A percentile compares a stretch with the other conserved stretches of the same genome.
Conservation (phyloP, 1,140 invertebrate genomes). For the Acromyrmex heyeri region DNA sequence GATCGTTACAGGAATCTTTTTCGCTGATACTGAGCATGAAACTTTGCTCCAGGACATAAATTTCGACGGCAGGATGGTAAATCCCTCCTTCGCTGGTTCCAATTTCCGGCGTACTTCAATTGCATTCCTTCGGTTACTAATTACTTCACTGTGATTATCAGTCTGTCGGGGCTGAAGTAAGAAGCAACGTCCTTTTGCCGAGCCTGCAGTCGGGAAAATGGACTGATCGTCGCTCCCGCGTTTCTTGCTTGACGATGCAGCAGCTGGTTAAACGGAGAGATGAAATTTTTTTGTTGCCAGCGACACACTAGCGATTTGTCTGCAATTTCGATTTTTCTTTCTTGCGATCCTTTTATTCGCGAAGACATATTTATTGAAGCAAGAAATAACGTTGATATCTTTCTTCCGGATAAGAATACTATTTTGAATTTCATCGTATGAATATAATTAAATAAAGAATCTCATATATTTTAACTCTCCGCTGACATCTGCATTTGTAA, state of each 20-base stretch:
- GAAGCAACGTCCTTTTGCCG: conserved; percentile 48
- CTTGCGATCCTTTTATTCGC: conserved; percentile 9
- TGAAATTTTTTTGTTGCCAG: conserved; percentile 44
- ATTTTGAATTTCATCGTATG: not conserved
- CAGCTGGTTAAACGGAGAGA: conserved; percentile 49
- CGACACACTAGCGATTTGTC: conserved; percentile 39
- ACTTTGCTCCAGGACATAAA: not conserved
- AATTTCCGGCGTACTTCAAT: conserved; percentile 51
- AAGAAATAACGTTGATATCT: conserved; percentile 5
- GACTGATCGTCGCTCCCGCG: conserved; percentile 40
- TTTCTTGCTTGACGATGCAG: conserved; percentile 43
- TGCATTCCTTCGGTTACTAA: conserved; percentile 17
- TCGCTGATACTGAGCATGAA: conserved; percentile 19
- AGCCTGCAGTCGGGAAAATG: conserved; percentile 37
- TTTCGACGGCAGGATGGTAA: not conserved
- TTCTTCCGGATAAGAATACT: not conserved
- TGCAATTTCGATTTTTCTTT: conserved; percentile 23
- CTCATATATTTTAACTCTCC: too few relatives aligned
- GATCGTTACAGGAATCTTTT: not conserved
- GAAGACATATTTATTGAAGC: conserved; percentile 9
- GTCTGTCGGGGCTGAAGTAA: conserved; percentile 49
- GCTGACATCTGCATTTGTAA: too few relatives aligned
- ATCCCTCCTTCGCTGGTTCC: conserved; percentile 5
- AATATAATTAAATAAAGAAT: too few relatives aligned
- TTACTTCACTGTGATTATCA: conserved; percentile 51